phyloP scores from a whole-genome alignment of 37 sponge, comb jelly and placozoan species.

The Haliclona indistincta region DNA sequence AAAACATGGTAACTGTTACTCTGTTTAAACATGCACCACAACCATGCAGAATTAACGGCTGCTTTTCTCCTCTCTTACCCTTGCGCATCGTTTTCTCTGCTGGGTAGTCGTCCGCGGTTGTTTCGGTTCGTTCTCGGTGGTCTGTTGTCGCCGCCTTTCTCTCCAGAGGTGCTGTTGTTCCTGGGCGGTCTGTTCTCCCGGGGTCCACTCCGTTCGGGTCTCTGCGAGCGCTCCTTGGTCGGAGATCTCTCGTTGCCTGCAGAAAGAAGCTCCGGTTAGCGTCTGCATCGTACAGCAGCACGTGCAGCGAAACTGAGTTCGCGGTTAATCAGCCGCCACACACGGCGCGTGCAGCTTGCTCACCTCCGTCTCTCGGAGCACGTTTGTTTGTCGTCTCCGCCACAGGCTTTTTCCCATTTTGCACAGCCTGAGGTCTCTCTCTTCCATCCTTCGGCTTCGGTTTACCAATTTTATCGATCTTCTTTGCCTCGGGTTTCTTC shows the following conservation, averaged over 20 bases:
- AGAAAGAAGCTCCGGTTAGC: no score
- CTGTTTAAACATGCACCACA: neutral
- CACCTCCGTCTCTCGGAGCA: slow-evolving; percentile 4
- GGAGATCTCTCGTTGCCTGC: no score
- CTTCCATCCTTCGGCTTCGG: neutral
- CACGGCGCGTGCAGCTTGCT: no score
- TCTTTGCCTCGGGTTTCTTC: slow-evolving; percentile 5
- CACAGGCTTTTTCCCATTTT: slow-evolving; percentile 15
- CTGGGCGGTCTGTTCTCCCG: no score
- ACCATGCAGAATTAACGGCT: neutral
- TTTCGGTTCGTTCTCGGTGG: neutral
- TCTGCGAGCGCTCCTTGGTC: no score
- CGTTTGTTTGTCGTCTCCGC: neutral
- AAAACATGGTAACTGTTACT: no score
- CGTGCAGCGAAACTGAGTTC: no score
- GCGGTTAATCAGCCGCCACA: no score
- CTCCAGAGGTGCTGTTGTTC: neutral
- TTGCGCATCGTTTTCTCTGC: neutral
- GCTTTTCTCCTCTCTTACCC: neutral
- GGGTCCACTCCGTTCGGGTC: no score
- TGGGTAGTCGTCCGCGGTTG: slow-evolving; percentile 15
- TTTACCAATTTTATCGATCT: neutral
- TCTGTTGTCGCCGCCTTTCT: slow-evolving; percentile 1
- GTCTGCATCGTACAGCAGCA: no score
- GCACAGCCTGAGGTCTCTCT: slow-evolving; percentile 21